Evolutionary conservation across 2,888 invertebrate species (phyloP), one percentile per base, ranked within the genome.

Genomic region (Lagria hirta): DNA sequence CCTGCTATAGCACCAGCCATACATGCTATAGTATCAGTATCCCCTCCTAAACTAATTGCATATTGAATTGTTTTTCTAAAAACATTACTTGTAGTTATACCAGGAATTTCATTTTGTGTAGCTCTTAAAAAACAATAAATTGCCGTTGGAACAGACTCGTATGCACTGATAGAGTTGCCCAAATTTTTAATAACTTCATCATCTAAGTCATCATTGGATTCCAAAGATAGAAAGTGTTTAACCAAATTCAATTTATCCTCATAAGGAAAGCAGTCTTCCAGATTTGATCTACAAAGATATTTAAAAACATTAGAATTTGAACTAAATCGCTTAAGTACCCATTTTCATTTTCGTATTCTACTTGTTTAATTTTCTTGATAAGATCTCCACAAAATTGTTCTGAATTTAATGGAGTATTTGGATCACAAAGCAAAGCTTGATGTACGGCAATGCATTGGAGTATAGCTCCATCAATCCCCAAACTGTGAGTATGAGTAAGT

Each of bases 21-120:
- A 30, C 80, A 77, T 1, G 83, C 86, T 55, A 88, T 85, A 0
- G 87, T 88, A 58, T 88, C 87, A 0, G 86, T 83, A 65, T 88
- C 87, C 2, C 87, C 87, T 13, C 87, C 87, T 6, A 88, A 68
- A 8, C 79, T 77, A 48, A 87, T 81, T 5, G 86, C 82, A 66
- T 81, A 83, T 55, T 84, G 80, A 20, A 88, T 69, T 2, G 83
- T 78, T 50, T 83, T 73, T 59, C 83, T 75, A 58, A 84, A 77
- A 13, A 74, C 70, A 66, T 80, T 80, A 6, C 77, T 73, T 24
- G 77, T 75, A n/a, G n/a, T n/a, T n/a, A n/a, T n/a, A n/a, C n/a
- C n/a, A 2, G 70, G 65, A 43, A 80, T 75, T 24, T 74, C 72
- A 23, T 70, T 69, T 36, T 59, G 49, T 43, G 73, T 73, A 3